phyloP scores from a whole-genome alignment of 2,888 invertebrate genomes.

The Mechanitis messenoides region DNA sequence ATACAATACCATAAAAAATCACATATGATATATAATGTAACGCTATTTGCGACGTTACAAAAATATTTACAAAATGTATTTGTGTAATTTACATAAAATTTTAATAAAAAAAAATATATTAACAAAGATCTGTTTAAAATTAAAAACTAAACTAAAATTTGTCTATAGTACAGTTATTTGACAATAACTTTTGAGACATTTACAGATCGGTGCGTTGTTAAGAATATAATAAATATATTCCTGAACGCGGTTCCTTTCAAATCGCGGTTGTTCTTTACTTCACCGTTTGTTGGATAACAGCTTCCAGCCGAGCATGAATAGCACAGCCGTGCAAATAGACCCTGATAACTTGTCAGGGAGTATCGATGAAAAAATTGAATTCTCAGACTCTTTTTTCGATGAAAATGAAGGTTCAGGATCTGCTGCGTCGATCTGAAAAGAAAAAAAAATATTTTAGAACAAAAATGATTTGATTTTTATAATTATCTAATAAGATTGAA shows the following conservation, averaged over 20 bases:
- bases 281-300: slow-evolving; percentile 76
- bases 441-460: slow-evolving; percentile 22
- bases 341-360: slow-evolving; percentile 75
- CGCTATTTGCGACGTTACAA: not conserved
- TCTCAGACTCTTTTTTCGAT: slow-evolving; percentile 44
- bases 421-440: slow-evolving; percentile 61
- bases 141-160: slow-evolving; percentile 9
- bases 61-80: slow-evolving; percentile 15
- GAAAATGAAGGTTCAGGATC: slow-evolving; percentile 33
- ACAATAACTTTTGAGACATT: slow-evolving; percentile 19
- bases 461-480: not conserved
- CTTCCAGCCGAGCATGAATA: slow-evolving; percentile 80
- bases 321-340: slow-evolving; percentile 78
- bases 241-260: slow-evolving; percentile 26
- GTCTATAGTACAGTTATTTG: slow-evolving; percentile 19
- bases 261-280: slow-evolving; percentile 36
- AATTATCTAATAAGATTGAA: no score
- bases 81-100: slow-evolving; percentile 17
- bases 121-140: slow-evolving; percentile 2
- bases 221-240: slow-evolving; percentile 23
- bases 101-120: slow-evolving; percentile 18
- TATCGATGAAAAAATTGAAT: slow-evolving; percentile 75
- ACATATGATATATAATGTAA: not conserved
- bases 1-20: not conserved
- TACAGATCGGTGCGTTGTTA: slow-evolving; percentile 9